Conservation (phyloP, 2,888 invertebrate genomes). For the Coecobrya sp. region DNA sequence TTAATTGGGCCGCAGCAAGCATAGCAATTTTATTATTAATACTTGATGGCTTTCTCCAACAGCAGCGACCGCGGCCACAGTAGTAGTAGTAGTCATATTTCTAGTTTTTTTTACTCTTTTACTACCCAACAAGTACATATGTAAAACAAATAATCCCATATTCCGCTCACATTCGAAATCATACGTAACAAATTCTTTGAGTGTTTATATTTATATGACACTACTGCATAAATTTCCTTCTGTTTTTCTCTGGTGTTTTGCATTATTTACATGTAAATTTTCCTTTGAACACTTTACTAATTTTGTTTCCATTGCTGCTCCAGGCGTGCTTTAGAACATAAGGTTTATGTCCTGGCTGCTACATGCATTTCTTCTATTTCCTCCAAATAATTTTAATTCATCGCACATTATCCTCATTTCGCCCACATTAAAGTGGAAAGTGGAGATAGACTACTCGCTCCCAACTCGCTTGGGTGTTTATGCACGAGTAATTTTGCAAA, state of each 20-base stretch:
- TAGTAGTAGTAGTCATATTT: no score
- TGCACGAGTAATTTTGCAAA: constrained; percentile 66
- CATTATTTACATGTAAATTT: constrained; percentile 76
- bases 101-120: not conserved
- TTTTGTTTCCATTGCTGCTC: not conserved
- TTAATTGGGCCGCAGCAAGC: constrained; percentile 63
- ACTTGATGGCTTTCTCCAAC: constrained; percentile 20
- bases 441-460: not conserved
- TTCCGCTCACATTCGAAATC: constrained; percentile 67
- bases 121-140: not conserved
- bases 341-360: not conserved
- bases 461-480: constrained; percentile 33
- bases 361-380: not conserved
- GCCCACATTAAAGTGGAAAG: not conserved
- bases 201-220: not conserved
- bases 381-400: constrained; percentile 73
- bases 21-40: constrained; percentile 13
- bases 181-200: constrained; percentile 53
- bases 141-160: constrained; percentile 44
- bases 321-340: no score
- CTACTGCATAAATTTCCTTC: constrained; percentile 2
- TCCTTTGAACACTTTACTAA: constrained; percentile 22
- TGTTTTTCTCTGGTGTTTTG: not conserved
- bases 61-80: not conserved
- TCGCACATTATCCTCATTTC: constrained; percentile 59